These are phyloP conservation scores for Orchestia grillus DNA, from an alignment of 1,140 invertebrate species.

Conservation along the genomic window DNA sequence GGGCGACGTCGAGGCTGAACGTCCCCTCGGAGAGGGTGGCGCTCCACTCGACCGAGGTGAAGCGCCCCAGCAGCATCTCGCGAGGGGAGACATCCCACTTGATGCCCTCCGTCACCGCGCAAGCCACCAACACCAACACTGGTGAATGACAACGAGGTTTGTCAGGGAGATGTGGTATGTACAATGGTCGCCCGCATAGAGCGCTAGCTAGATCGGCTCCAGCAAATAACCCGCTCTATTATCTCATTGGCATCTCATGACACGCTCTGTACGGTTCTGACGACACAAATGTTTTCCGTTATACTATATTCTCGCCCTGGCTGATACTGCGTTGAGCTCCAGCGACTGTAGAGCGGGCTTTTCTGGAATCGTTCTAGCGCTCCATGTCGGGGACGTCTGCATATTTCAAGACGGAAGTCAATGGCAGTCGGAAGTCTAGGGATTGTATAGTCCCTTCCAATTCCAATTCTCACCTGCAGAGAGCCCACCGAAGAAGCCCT, in stretches of 20 bases:
- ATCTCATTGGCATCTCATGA: too few relatives aligned
- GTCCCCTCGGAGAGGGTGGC: background rate
- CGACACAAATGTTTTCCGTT: too few relatives aligned
- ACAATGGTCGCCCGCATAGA: too few relatives aligned
- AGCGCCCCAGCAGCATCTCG: background rate
- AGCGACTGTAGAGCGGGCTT: too few relatives aligned
- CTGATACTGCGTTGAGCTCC: too few relatives aligned
- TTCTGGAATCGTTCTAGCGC: too few relatives aligned
- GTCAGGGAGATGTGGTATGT: background rate
- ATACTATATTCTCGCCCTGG: too few relatives aligned
- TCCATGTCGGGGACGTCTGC: background rate
- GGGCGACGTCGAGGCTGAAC: background rate
- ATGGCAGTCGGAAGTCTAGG: too few relatives aligned
- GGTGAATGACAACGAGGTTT: background rate
- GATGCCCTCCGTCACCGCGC: background rate
- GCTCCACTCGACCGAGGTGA: conserved; percentile 29
- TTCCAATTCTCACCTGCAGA: background rate
- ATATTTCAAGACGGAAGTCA: background rate
- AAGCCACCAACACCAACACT: background rate
- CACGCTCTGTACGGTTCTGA: too few relatives aligned
- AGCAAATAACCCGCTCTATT: too few relatives aligned
- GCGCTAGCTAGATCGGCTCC: too few relatives aligned
- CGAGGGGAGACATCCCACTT: background rate
- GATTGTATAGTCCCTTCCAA: too few relatives aligned
- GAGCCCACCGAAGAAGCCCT: background rate